Evolutionary conservation across 2,113 vertebrate species (phyloP).

Genomic region (Hystrix cristata): DNA sequence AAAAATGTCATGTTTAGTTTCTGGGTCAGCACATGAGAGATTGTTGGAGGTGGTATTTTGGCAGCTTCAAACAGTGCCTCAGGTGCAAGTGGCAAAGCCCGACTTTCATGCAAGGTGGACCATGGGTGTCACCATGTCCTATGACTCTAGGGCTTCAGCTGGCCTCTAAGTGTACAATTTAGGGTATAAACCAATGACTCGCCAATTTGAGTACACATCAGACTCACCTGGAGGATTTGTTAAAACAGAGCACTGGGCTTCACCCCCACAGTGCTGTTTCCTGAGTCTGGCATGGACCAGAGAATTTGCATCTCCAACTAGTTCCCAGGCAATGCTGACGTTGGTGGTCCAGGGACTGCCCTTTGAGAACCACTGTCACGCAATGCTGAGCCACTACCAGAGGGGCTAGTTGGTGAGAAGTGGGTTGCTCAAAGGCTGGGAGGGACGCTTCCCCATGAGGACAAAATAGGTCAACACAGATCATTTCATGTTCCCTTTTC

Average conservation of each 20-base stretch:
- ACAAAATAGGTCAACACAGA: background rate
- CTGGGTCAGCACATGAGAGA: background rate
- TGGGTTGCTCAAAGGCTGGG: background rate
- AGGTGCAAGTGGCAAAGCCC: rapidly evolving
- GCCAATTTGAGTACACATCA: background rate
- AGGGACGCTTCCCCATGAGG: background rate
- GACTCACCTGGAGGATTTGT: background rate
- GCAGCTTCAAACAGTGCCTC: background rate
- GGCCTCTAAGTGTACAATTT: background rate
- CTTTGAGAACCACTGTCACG: background rate
- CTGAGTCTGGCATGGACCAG: background rate
- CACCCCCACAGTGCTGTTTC: background rate
- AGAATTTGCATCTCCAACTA: background rate
- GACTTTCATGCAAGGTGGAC: background rate
- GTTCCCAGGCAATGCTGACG: background rate
- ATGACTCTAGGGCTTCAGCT: background rate
- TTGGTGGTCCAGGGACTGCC: background rate
- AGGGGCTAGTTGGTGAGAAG: rapidly evolving
- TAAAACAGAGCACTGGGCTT: background rate
- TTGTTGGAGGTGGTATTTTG: background rate
- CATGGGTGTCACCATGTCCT: background rate
- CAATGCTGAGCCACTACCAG: background rate
- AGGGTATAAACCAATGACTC: background rate
- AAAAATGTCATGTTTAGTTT: constrained; percentile 56
- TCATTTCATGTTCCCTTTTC: background rate